Base-by-base conservation (phyloP, 1,140 invertebrate species). In the Bradysia coprophila region DNA sequence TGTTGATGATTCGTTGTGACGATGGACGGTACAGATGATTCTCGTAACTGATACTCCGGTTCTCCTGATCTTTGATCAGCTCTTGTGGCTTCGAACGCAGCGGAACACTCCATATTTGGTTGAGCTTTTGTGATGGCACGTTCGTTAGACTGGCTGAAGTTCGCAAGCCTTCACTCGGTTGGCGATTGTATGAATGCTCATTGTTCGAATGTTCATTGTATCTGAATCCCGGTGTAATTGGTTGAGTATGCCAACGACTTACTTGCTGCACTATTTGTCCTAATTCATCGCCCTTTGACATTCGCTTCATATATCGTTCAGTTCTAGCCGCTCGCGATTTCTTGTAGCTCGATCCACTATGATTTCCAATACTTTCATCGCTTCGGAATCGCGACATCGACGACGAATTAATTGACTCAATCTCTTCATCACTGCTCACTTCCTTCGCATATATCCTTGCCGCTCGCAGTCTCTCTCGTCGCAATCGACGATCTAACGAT, bases 241-340 rank as follows among this genome's bases (percentile, higher is more conserved):
- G 57, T 32, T 59, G 57, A 0, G 57, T 59, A 38, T 59, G 59
- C 41, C 54, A 59, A 22, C 55, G 49, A 33, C 46, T 42, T 6
- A 23, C 9, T 3, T 22, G 9, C 9, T 4, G 22, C 15, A n/a
- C 10, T 15, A 15, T 36, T 36, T 10, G 45, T 46, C 4, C 53
- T 8, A 28, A 28, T 28, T 28, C 71, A 28, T 78, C 76, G 44
- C 82, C 79, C 28, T 72, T 66, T 3, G 76, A 81, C 38, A 81
- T 61, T 23, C 82, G 64, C 52, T 80, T 80, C 37, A 81, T 72
- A 49, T 84, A 82, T 22, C 82, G 66, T 56, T 86, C 82, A 38
- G 80, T 85, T 48, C 82, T 66, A 0, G 81, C 79, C 16, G 72
- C 71, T 41, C 81, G 65, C 20, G 71, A 69, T 42, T 62, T 61